These are phyloP conservation scores for Centropus bengalensis DNA, from an alignment of 2,113 vertebrate genomes.

Conservation along the genomic window DNA sequence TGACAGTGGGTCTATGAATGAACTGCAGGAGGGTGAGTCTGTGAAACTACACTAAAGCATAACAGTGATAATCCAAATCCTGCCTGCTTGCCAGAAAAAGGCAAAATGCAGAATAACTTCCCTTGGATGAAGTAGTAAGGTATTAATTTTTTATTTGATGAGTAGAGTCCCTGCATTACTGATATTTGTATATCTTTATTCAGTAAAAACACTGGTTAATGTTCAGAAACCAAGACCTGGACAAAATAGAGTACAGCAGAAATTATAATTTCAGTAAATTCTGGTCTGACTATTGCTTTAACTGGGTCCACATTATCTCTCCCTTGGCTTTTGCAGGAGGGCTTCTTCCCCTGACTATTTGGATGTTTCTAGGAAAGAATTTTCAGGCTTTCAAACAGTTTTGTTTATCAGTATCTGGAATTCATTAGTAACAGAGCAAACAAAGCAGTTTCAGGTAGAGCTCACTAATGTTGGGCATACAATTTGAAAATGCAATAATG, in stretches of 20 bases:
- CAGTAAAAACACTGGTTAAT: background rate
- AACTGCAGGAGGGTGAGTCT: background rate
- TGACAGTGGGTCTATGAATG: background rate
- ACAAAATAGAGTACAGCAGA: background rate
- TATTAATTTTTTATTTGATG: background rate
- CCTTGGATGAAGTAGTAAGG: background rate
- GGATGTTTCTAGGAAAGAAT: background rate
- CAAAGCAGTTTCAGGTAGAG: slow-evolving; percentile 1
- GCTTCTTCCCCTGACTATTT: background rate
- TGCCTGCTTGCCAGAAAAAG: background rate
- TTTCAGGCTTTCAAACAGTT: background rate
- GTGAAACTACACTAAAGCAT: background rate
- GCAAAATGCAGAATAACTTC: background rate
- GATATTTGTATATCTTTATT: background rate
- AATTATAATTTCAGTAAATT: background rate
- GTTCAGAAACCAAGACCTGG: background rate
- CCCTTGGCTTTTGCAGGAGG: background rate
- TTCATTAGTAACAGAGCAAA: slow-evolving; percentile 13
- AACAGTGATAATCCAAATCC: background rate
- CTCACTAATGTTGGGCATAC: background rate
- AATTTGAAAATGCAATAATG: background rate
- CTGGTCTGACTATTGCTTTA: background rate
- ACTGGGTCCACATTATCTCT: background rate
- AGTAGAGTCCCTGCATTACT: background rate
- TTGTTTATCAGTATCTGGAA: slow-evolving; percentile 11